Evolutionary conservation across 2,797 vertebrate genomes (phyloP).

Genomic region (Orestias chungarensis): DNA sequence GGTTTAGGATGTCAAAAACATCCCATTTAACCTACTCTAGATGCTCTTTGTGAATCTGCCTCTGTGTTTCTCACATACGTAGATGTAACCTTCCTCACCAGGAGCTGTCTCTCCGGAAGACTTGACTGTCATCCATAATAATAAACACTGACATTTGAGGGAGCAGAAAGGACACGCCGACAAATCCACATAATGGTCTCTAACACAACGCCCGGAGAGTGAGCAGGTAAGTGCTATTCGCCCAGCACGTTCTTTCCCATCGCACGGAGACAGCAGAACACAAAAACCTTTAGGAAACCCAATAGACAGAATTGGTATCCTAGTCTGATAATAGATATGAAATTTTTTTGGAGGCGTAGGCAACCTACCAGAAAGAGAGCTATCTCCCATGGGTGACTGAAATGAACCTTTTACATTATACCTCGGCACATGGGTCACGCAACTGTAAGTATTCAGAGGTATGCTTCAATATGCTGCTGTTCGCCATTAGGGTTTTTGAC

Average conservation of each 20-base stretch:
- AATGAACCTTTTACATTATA: conserved; percentile 66
- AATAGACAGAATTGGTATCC: conserved; percentile 65
- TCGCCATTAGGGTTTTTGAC: conserved; percentile 37
- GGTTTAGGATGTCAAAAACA: conserved; percentile 25
- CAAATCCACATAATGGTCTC: conserved; percentile 64
- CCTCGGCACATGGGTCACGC: conserved; percentile 48
- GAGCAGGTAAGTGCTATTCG: conserved; percentile 54
- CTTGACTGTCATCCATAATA: conserved; percentile 68
- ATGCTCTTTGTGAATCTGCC: conserved; percentile 12
- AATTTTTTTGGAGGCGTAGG: conserved; percentile 20
- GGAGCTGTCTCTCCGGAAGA: conserved; percentile 46
- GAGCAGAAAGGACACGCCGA: conserved; percentile 53
- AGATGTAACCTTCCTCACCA: conserved; percentile 28
- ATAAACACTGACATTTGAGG: conserved; percentile 69
- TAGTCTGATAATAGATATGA: conserved; percentile 61
- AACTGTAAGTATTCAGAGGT: conserved; percentile 48
- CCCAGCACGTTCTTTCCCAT: conserved; percentile 16
- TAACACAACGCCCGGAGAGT: conserved; percentile 37
- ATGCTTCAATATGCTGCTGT: conserved; percentile 23
- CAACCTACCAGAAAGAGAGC: conserved; percentile 42
- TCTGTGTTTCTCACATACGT: conserved; percentile 11
- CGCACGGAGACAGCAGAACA: conserved; percentile 30
- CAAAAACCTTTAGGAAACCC: conserved; percentile 61
- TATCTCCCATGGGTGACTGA: conserved; percentile 40
- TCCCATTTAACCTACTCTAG: conserved; percentile 43